Base-by-base conservation (phyloP, 2,797 vertebrate genomes). In the Galaxias olidus region DNA sequence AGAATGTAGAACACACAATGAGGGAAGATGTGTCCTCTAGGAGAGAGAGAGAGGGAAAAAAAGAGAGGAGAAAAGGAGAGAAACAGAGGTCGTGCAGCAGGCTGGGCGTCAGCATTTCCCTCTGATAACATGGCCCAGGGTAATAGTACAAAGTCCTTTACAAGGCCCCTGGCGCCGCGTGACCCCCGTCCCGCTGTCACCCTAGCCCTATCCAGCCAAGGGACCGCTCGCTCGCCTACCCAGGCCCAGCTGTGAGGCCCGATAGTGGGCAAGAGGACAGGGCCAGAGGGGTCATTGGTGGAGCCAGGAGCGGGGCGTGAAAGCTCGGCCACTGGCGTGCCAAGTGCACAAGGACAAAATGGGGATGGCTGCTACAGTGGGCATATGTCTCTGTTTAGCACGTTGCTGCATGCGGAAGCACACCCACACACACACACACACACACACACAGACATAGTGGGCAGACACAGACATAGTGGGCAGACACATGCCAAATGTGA, bases 191-290 rank as follows among this genome's bases (percentile, higher is more conserved):
- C 4, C 18, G 62, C 65, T 69, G 63, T 63, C 63, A 53, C 63
- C 50, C 64, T 72, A 73, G 68, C 20, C 30, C 8, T 65, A 18
- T 41, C 74, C 4, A 17, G 5, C 12, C 11, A 51, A 57, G 14
- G 8, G 20, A 43, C 72, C n/a, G n/a, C n/a, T n/a, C 41, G 44
- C 63, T 67, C 66, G 60, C 45, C 66, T 58, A 53, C 58, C 61
- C 48, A 0, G 47, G 20, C 52, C 63, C 63, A 79, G 74, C 76
- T 83, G 71, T 66, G 50, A 61, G 54, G 68, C 54, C 56, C 9
- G 55, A 74, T 57, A 69, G 71, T 56, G 70, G 46, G 57, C 59
- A 75, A 40, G 17, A 20, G 20, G 48, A n/a, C n/a, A n/a, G n/a
- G n/a, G n/a, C n/a, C n/a, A n/a, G n/a, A 74, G 49, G 60, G 49